Evolutionary conservation across 2,113 vertebrate species (phyloP).

Genomic region (Phylloscopus trochiloides): DNA sequence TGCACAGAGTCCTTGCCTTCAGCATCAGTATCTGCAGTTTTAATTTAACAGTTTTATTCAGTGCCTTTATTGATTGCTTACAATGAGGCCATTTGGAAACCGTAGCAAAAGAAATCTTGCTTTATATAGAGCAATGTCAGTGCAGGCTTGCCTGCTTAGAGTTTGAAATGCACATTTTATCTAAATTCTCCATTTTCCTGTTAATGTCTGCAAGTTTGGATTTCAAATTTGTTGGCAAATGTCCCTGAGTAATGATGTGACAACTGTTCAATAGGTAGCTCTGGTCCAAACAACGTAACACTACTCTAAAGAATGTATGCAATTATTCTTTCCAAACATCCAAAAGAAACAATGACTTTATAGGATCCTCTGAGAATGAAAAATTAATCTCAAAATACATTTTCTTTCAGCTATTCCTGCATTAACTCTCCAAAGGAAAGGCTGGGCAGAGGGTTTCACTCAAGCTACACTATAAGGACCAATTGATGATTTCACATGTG

Average conservation of each 20-base stretch:
- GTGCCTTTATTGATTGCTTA: neutral
- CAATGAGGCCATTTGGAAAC: neutral
- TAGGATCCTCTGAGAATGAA: neutral
- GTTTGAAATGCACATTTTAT: neutral
- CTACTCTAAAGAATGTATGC: neutral
- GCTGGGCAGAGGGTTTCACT: neutral
- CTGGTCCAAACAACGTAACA: neutral
- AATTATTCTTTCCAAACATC: neutral
- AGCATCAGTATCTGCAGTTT: neutral
- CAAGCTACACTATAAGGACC: rapidly evolving
- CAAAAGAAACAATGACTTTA: neutral
- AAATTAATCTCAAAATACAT: neutral
- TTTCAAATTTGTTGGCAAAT: neutral
- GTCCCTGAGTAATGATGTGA: neutral
- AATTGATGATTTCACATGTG: neutral
- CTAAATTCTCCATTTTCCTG: neutral
- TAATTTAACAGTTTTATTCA: neutral
- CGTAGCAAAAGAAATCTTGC: neutral
- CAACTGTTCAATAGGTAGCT: neutral
- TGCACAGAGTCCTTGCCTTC: neutral
- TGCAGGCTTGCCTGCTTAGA: neutral
- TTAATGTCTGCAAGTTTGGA: neutral
- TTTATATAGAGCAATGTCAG: neutral
- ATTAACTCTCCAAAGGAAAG: neutral
- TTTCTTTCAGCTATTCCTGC: neutral